phyloP scores from a whole-genome alignment of 2,113 vertebrate species.

The Misgurnus anguillicaudatus region DNA sequence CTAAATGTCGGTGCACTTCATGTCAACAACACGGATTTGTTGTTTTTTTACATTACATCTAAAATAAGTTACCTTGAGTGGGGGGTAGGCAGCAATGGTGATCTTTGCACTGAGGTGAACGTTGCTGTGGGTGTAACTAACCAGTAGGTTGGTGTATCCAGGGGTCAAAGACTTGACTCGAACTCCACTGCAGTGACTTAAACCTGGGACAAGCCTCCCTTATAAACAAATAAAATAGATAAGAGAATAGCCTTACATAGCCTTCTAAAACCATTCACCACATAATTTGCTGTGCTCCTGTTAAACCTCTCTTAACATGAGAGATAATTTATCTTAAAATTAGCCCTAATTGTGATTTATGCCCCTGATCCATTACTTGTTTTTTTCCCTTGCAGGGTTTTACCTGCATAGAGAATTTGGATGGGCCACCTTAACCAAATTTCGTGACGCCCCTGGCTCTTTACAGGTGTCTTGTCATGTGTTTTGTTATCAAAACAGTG shows the following conservation, averaged over 20 bases:
- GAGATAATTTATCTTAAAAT: no score
- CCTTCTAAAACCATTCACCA: not conserved
- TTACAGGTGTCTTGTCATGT: no score
- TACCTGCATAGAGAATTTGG: no score
- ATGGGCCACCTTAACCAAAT: no score
- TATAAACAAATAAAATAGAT: conserved; percentile 28
- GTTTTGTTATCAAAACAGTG: no score
- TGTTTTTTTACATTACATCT: not conserved
- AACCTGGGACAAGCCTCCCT: conserved; percentile 80
- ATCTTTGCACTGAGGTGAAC: conserved; percentile 85
- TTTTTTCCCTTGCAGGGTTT: no score
- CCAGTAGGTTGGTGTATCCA: conserved; percentile 80
- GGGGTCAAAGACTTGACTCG: conserved; percentile 78
- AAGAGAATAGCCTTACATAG: not conserved
- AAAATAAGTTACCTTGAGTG: conserved; percentile 79
- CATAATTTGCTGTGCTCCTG: not conserved
- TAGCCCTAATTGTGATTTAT: no score
- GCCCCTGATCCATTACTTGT: no score
- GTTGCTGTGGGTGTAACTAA: conserved; percentile 83
- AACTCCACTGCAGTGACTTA: conserved; percentile 84
- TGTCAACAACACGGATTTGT: no score
- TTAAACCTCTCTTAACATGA: no score
- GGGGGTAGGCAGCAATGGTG: conserved; percentile 84
- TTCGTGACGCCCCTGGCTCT: no score
- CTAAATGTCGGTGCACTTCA: not conserved